Conservation (phyloP, 2,113 vertebrate genomes). For the Protobothrops flavoviridis region DNA sequence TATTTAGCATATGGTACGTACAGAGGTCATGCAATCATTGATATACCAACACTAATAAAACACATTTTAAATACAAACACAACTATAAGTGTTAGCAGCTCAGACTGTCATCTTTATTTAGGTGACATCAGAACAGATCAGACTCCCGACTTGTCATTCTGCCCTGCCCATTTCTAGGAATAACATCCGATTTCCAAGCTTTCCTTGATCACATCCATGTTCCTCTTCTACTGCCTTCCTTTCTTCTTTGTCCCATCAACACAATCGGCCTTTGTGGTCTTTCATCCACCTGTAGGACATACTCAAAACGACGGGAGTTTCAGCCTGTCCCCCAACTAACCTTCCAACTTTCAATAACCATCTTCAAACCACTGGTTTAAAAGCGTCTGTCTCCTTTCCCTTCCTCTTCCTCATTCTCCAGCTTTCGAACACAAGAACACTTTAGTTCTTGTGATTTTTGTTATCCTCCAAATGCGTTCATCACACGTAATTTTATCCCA, state of each 20-base stretch:
- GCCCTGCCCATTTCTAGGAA: background rate
- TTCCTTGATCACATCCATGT: background rate
- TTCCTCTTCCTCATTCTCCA: background rate
- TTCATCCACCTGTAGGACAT: background rate
- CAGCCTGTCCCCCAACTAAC: background rate
- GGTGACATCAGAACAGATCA: background rate
- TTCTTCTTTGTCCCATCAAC: background rate
- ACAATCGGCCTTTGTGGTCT: background rate
- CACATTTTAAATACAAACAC: background rate
- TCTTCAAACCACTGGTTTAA: background rate
- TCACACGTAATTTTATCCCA: too few relatives aligned
- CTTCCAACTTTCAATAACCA: background rate
- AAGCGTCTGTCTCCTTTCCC: background rate
- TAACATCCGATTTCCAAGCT: background rate
- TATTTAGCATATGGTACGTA: background rate
- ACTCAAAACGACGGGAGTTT: background rate
- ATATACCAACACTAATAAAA: background rate
- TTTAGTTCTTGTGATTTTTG: background rate
- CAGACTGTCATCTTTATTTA: background rate
- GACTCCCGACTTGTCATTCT: background rate
- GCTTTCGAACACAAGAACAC: background rate
- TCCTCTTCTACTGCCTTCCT: background rate
- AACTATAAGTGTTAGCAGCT: background rate
- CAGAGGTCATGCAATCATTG: background rate
- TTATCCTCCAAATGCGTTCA: too few relatives aligned